A percentile compares a stretch with the other conserved stretches of the same genome.
phyloP scores from a whole-genome alignment of 2,797 vertebrate species.

The Cercopithecus diana region DNA sequence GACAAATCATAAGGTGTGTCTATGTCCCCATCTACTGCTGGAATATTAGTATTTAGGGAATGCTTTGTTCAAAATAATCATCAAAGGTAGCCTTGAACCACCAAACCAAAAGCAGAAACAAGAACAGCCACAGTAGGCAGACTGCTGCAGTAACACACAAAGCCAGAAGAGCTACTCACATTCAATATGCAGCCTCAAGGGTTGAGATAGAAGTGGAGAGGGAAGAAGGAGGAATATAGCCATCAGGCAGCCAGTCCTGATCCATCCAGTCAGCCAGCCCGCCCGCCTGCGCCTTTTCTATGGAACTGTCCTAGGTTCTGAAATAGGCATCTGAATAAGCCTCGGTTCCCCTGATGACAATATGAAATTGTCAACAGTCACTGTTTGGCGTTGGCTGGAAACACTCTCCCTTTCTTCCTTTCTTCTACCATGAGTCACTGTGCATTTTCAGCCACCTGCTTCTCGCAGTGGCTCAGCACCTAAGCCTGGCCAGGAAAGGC shows the following conservation, averaged over 20 bases:
- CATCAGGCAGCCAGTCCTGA: background rate
- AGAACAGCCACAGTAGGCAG: background rate
- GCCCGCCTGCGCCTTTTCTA: background rate
- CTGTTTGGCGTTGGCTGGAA: background rate
- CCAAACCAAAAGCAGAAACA: background rate
- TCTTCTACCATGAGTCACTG: background rate
- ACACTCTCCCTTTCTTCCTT: constrained; percentile 23
- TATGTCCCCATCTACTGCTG: background rate
- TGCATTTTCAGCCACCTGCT: constrained; percentile 27
- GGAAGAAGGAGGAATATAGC: background rate
- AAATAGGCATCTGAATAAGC: background rate
- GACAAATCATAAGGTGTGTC: background rate
- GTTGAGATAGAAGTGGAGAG: background rate
- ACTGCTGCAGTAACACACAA: background rate
- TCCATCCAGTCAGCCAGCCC: background rate
- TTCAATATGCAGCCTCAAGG: background rate
- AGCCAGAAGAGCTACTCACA: background rate
- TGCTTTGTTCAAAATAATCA: constrained; percentile 46
- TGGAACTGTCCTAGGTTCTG: constrained; percentile 31
- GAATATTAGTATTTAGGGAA: constrained; percentile 10
- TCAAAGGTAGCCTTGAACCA: constrained; percentile 30
- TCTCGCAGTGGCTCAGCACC: background rate
- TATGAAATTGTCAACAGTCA: constrained; percentile 10
- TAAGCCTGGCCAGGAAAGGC: background rate
- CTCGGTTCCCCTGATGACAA: background rate